Evolutionary conservation across 1,140 invertebrate species (phyloP).

Genomic region (Schmidtea mediterranea): DNA sequence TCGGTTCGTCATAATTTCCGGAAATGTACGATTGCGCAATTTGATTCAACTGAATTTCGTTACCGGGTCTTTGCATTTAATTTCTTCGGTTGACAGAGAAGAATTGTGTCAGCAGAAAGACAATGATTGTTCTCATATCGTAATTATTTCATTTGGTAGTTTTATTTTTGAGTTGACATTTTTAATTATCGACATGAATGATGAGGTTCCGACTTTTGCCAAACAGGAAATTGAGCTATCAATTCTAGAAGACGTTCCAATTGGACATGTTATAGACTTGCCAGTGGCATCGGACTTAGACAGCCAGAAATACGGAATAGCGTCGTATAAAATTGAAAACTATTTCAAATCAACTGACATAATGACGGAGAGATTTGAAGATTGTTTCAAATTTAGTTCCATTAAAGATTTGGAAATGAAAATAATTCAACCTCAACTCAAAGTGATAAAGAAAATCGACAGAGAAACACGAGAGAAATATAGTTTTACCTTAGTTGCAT

Average conservation of each 20-base stretch:
- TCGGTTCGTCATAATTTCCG: too few relatives aligned
- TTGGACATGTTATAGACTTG: not conserved
- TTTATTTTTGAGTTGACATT: not conserved
- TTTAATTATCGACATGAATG: conserved; percentile 1
- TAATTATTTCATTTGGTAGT: not conserved
- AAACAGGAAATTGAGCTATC: not conserved
- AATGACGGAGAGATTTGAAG: not conserved
- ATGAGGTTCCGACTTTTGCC: not conserved
- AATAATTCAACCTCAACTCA: not conserved
- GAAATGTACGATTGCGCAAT: too few relatives aligned
- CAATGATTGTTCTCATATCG: not conserved
- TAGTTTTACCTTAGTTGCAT: not conserved
- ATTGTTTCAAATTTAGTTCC: not conserved
- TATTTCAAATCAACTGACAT: not conserved
- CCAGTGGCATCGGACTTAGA: not conserved
- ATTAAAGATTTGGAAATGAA: not conserved
- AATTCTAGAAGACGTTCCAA: not conserved
- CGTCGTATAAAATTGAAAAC: not conserved
- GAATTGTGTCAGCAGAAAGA: not conserved
- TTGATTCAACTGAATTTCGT: too few relatives aligned
- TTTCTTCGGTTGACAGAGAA: not conserved
- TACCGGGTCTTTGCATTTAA: too few relatives aligned
- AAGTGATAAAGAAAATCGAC: not conserved
- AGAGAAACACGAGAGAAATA: not conserved
- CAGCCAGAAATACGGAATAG: not conserved